Conservation (phyloP, 2,113 vertebrate species). For the Laticauda colubrina region DNA sequence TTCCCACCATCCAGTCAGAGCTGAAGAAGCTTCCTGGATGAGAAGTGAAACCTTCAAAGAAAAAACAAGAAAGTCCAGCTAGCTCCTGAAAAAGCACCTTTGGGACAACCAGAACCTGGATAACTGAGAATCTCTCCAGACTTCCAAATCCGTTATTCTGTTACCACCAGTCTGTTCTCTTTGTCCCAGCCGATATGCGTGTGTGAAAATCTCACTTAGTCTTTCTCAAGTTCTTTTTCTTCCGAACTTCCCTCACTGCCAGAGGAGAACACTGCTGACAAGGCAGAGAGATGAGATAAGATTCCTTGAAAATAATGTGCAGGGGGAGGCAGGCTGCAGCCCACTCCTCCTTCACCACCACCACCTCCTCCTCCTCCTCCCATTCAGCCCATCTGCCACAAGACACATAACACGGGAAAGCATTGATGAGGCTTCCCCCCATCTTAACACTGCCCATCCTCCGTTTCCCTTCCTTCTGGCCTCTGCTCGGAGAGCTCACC, state of each 20-base stretch:
- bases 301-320: slow-evolving; percentile 23
- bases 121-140: too few relatives aligned
- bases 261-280: slow-evolving; percentile 52
- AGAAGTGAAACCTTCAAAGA: too few relatives aligned
- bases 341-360: slow-evolving; percentile 18
- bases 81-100: too few relatives aligned
- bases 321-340: slow-evolving; percentile 47
- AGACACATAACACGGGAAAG: background rate
- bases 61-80: too few relatives aligned
- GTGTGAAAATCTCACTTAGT: background rate
- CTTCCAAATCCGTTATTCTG: too few relatives aligned
- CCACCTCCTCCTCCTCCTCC: slow-evolving; percentile 12
- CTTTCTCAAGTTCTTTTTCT: slow-evolving; percentile 25
- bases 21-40: too few relatives aligned
- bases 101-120: too few relatives aligned
- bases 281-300: slow-evolving; percentile 54
- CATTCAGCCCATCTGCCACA: slow-evolving; percentile 19
- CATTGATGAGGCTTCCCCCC: rapidly evolving
- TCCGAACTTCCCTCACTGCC: slow-evolving; percentile 44
- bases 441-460: background rate
- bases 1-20: too few relatives aligned
- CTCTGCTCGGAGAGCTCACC: slow-evolving; percentile 13
- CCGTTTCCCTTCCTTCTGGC: slow-evolving; percentile 10
- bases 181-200: background rate
- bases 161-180: too few relatives aligned